Evolutionary conservation across 1,140 invertebrate species (phyloP), one percentile per base, ranked within the genome.

Genomic region (Anadara kagoshimensis): DNA sequence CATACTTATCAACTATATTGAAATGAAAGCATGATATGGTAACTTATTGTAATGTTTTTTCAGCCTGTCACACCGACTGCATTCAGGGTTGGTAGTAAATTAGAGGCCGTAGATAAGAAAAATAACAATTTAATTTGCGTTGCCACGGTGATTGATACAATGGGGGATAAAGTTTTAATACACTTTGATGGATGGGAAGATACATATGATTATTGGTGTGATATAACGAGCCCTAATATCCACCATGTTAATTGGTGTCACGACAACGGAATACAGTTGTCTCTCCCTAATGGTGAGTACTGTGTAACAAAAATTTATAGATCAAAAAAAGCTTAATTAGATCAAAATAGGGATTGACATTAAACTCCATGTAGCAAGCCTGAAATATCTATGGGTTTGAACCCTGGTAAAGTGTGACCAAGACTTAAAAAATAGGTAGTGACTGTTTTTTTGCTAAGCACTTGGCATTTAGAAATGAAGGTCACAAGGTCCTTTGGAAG

Each of bases 211-310:
- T 88, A 88, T 73, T 89, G 88, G 88, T 87, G 86, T 76, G 86
- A 89, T 83, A 93, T 94, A 0, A 93, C 92, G 45, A 97, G 96
- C 0, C 96, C 96, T 0, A 96, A 96, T 84, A 97, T 98, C 66
- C 96, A 97, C 91, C 96, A 96, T 7, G 93, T 97, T 16, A 95
- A 96, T 61, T 98, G 96, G 95, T 97, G 96, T 85, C 92, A 94
- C 80, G 92, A 95, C 58, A 94, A 95, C 84, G 93, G 93, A 7
- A 92, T 93, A 70, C 90, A 92, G 62, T 90, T 98, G 7, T 96
- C 95, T 26, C 94, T 96, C 20, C 97, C 97, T 11, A 95, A 96
- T 87, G 93, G 89, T 89, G 67, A 77, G 79, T 78, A 43, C 7
- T 26, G n/a, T n/a, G n/a, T n/a, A n/a, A n/a, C n/a, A n/a, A n/a